Conservation (phyloP, 2,888 invertebrate species). For the Drosophila demipolita region DNA sequence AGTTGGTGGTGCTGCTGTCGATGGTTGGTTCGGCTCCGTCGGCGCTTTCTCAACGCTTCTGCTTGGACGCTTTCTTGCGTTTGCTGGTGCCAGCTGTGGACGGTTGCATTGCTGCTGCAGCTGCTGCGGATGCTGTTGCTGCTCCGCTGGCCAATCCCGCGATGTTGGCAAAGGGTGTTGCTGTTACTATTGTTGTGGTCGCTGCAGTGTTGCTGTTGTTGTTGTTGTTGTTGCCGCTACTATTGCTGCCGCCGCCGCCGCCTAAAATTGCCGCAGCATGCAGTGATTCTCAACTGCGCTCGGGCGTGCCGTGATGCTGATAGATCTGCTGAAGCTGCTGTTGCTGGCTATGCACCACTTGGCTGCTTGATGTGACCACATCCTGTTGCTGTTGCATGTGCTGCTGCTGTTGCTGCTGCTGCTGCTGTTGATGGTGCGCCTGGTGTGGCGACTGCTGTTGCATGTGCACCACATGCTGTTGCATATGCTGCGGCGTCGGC, state of each 20-base stretch:
- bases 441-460: slow-evolving; percentile 82
- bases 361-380: slow-evolving; percentile 84
- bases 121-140: slow-evolving; percentile 44
- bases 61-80: slow-evolving; percentile 83
- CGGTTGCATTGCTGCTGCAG: slow-evolving; percentile 35
- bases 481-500: slow-evolving; percentile 83
- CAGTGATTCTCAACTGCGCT: slow-evolving; percentile 85
- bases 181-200: slow-evolving; percentile 23
- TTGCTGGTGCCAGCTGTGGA: slow-evolving; percentile 73
- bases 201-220: slow-evolving; percentile 22
- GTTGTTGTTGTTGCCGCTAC: slow-evolving; percentile 25
- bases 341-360: slow-evolving; percentile 79
- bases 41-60: slow-evolving; percentile 82
- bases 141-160: slow-evolving; percentile 7
- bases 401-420: slow-evolving; percentile 76
- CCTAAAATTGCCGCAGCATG: slow-evolving; percentile 78
- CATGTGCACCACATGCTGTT: slow-evolving; percentile 84
- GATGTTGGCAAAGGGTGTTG: slow-evolving; percentile 20
- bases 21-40: slow-evolving; percentile 1
- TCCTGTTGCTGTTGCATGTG: slow-evolving; percentile 81
- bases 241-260: slow-evolving; percentile 46
- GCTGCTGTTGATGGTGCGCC: slow-evolving; percentile 79
- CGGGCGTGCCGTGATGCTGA: slow-evolving; percentile 85
- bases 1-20: slow-evolving; percentile 4
- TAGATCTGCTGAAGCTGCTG: slow-evolving; percentile 84